Evolutionary conservation across 2,797 vertebrate species (phyloP), one percentile per base, ranked within the genome.

Genomic region (Oreonectes daqikongensis): DNA sequence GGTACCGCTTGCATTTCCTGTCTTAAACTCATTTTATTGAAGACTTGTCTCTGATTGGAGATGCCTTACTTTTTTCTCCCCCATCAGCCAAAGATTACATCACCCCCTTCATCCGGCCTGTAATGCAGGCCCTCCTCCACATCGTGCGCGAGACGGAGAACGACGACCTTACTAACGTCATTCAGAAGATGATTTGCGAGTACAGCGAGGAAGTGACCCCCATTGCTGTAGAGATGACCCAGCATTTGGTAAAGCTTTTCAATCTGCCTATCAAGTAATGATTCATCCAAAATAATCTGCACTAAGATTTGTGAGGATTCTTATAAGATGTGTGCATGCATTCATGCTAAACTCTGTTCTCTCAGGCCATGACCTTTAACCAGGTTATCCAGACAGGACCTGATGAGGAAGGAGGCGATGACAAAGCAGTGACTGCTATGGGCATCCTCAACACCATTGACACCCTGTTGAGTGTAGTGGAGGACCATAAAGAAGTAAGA

Each of bases 161-260:
- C 42, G 97, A 99, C 73, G 98, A 99, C 88, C 97, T 99, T 84
- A 99, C 98, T 76, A 99, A 97, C 84, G 98, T 99, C 86, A 99
- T 99, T 85, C 98, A 99, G 90, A 99, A 99, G 90, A 99, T 99
- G 98, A 99, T 99, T 89, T 99, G 97, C 85, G 96, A 98, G 91
- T 99, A 99, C 90, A 99, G 97, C 59, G 97, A 98, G 89, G 98
- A 99, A 89, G 97, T 99, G 88, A 98, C 97, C 61, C 97, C 97
- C 35, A 99, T 99, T 80, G 98, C 98, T 35, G 98, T 99, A 81
- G 98, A 99, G 90, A 99, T 99, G 97, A 99, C 98, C 1, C 97
- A 99, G 84, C 97, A 99, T 89, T 92, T 99, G 94, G 98, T 99
- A 90, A 93, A 93, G 74, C 83, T 57, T 22, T 17, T 67, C 9